Percentiles rank a stretch among this genome's conserved stretches.
Evolutionary conservation across 2,888 invertebrate genomes (phyloP).

Genomic region (Ischnus inquisitorius): DNA sequence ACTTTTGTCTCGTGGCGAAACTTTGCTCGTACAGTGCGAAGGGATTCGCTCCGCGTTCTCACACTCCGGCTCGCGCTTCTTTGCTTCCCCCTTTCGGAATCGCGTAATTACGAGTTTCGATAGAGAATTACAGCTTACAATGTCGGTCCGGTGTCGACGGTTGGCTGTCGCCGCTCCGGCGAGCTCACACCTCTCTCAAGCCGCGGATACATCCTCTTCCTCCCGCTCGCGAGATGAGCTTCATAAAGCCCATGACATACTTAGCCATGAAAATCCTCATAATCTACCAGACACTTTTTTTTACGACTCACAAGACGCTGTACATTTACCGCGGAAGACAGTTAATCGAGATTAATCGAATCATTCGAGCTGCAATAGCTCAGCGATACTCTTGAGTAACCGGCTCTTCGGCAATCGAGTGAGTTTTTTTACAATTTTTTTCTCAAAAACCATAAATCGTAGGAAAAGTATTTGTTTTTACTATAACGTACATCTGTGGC

Average conservation of each 20-base stretch:
- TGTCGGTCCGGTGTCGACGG: constrained; percentile 18
- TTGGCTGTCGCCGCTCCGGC: background rate
- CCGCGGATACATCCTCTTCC: background rate
- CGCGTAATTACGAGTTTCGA: constrained; percentile 64
- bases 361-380: constrained; percentile 32
- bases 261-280: constrained; percentile 32
- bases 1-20: constrained; percentile 63
- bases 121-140: constrained; percentile 37
- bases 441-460: too few relatives aligned
- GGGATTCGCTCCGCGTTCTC: constrained; percentile 53
- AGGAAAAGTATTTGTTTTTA: too few relatives aligned
- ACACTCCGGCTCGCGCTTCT: constrained; percentile 36
- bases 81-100: background rate
- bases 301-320: constrained; percentile 32
- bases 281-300: constrained; percentile 46
- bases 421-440: too few relatives aligned
- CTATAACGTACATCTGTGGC: too few relatives aligned
- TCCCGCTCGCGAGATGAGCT: constrained; percentile 30
- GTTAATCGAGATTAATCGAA: constrained; percentile 66
- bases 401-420: too few relatives aligned
- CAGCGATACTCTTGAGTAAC: background rate
- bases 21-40: constrained; percentile 65
- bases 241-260: constrained; percentile 41
- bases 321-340: constrained; percentile 24
- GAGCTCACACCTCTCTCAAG: constrained; percentile 20